Evolutionary conservation across 2,113 vertebrate species (phyloP), one percentile per base, ranked within the genome.

Genomic region (Scomber japonicus): DNA sequence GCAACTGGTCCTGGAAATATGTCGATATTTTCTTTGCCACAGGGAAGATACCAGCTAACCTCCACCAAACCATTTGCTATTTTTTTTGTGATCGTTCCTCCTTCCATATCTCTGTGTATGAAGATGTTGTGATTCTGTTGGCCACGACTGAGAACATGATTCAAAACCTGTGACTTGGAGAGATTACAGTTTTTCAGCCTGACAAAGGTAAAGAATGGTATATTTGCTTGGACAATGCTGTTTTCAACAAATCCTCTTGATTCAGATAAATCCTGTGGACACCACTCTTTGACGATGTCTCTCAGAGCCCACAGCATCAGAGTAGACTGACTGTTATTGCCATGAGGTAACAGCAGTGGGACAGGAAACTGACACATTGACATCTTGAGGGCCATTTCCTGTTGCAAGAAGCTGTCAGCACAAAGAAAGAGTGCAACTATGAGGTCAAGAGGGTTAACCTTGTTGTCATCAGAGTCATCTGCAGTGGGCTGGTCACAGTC

Each of bases 31-130:
- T 71, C 14, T 31, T 11, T 84, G 0, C 88, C 81, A 35, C 71
- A 54, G 1, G 94, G 95, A 50, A 96, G 88, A 78, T 65, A 92
- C 95, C 94, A 96, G 0, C 81, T 69, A 4, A 96, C 84, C 49
- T 96, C 95, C 0, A 95, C 91, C 11, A 96, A 61, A 0, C 95
- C 95, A 63, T 91, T 78, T 0, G 93, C 86, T 35, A 95, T 94
- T 55, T 71, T 72, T 24, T 88, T 90, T 4, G 83, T 67, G 55
- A 77, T 0, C 10, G 77, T 55, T 0, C 78, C 88, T 40, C 35
- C 6, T 40, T 40, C 6, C 35, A 40, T 40, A 40, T 40, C 35
- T 40, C 35, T 40, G 5, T 40, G 35, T 40, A 40, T 40, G 35
- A 40, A 40, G 35, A 40, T 40, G 35, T 40, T 40, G 35, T 40